Conservation (phyloP, 2,113 vertebrate genomes). For the Platysteira castanea region DNA sequence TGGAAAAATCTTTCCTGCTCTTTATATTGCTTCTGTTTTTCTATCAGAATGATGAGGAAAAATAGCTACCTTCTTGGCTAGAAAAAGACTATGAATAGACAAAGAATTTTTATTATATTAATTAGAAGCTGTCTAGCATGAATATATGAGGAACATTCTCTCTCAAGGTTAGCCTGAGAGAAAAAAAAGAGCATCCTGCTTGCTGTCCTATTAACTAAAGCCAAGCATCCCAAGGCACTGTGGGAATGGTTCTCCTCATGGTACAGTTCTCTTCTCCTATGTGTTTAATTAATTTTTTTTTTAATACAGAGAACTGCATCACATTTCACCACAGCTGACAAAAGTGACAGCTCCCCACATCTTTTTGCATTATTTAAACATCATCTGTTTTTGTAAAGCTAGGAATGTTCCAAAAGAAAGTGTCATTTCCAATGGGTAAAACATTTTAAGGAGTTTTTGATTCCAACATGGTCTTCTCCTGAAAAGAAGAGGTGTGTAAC, state of each 20-base stretch:
- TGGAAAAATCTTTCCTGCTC: neutral
- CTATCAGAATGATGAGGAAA: neutral
- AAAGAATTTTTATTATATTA: slow-evolving; percentile 16
- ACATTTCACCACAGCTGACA: slow-evolving; percentile 45
- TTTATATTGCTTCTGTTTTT: neutral
- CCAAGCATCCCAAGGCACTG: neutral
- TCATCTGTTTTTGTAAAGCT: slow-evolving; percentile 41
- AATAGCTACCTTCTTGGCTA: slow-evolving; percentile 7
- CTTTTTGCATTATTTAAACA: slow-evolving; percentile 54
- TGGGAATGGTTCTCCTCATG: neutral
- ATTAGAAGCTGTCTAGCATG: slow-evolving; percentile 13
- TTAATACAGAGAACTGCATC: slow-evolving; percentile 6
- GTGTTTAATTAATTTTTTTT: slow-evolving; percentile 16
- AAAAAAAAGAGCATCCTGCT: neutral
- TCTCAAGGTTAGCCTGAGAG: slow-evolving; percentile 27
- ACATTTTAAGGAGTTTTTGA: slow-evolving; percentile 6
- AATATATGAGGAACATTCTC: neutral
- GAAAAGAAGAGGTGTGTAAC: neutral
- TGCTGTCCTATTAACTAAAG: neutral
- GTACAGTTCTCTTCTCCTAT: neutral
- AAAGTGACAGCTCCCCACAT: slow-evolving; percentile 58
- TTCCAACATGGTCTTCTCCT: neutral
- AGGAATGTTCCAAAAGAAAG: slow-evolving; percentile 44
- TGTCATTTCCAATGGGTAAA: slow-evolving; percentile 32
- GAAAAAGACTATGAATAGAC: neutral